Percentiles rank a stretch among this genome's conserved stretches.
Evolutionary conservation across 2,797 vertebrate genomes (phyloP).

Genomic region (Hozukius guyotensis): DNA sequence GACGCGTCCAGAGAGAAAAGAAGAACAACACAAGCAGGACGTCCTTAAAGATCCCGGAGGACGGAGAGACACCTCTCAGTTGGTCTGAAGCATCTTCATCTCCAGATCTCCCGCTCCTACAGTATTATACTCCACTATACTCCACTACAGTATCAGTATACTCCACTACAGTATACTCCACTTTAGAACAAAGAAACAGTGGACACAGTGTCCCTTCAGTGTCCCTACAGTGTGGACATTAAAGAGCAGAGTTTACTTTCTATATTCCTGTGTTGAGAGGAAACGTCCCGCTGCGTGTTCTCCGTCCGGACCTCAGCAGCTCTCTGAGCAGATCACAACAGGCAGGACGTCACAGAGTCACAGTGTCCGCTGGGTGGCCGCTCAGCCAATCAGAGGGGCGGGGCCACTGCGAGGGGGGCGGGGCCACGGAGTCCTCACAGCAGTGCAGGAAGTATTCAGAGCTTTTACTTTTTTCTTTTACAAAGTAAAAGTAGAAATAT

Average conservation of each 20-base stretch:
- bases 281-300: constrained; percentile 27
- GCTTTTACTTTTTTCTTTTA: not conserved
- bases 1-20: not conserved
- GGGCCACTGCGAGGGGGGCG: constrained; percentile 64
- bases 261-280: constrained; percentile 22
- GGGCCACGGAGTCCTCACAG: constrained; percentile 32
- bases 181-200: not conserved
- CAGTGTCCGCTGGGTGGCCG: constrained; percentile 83
- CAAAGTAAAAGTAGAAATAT: not conserved
- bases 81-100: constrained; percentile 46
- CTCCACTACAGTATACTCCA: constrained; percentile 2
- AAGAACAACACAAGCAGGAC: not conserved
- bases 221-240: not conserved
- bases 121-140: constrained; percentile 5
- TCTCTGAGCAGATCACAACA: constrained; percentile 79
- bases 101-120: not conserved
- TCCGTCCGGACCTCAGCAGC: constrained; percentile 49
- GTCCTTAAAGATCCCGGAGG: constrained; percentile 54
- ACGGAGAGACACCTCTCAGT: constrained; percentile 46
- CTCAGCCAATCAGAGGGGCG: constrained; percentile 71
- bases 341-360: constrained; percentile 75
- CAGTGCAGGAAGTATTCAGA: not conserved
- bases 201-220: not conserved
- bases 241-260: not conserved
- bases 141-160: constrained; percentile 5